phyloP scores from a whole-genome alignment of 1,140 invertebrate species.

The Drosophila insularis region DNA sequence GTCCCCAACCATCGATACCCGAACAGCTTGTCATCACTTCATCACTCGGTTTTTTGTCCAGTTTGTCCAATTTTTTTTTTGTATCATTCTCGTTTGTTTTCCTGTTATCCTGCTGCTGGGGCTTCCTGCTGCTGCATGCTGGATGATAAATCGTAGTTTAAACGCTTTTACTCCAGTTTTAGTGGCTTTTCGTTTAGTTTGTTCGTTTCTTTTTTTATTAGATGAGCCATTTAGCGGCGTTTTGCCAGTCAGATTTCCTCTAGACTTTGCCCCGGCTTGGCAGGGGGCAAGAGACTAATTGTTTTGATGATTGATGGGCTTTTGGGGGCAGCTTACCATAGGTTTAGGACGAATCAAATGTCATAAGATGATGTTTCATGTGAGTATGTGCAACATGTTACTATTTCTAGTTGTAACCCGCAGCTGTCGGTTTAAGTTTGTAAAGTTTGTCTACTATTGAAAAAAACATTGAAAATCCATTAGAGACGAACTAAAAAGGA shows the following conservation, averaged over 20 bases:
- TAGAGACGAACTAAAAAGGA: slow-evolving; percentile 22
- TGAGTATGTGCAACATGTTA: neutral
- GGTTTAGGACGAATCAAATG: slow-evolving; percentile 4
- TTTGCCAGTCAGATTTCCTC: slow-evolving; percentile 57
- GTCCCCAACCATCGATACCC: slow-evolving; percentile 3
- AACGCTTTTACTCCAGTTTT: slow-evolving; percentile 75
- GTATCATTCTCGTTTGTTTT: slow-evolving; percentile 20
- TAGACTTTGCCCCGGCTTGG: slow-evolving; percentile 25
- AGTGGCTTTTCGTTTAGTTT: slow-evolving; percentile 73
- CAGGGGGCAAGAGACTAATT: slow-evolving; percentile 40
- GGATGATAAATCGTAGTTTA: slow-evolving; percentile 77
- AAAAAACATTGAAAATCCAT: slow-evolving; percentile 73
- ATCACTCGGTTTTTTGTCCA: slow-evolving; percentile 59
- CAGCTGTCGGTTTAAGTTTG: neutral
- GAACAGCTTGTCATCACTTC: slow-evolving; percentile 61
- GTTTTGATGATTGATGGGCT: slow-evolving; percentile 70
- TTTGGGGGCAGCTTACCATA: slow-evolving; percentile 1
- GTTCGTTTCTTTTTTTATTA: slow-evolving; percentile 55
- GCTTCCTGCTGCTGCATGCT: slow-evolving; percentile 37
- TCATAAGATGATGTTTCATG: slow-evolving; percentile 4
- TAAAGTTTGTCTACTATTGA: slow-evolving; percentile 3
- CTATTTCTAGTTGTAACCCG: neutral
- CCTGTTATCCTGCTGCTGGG: slow-evolving; percentile 17
- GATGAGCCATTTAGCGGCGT: slow-evolving; percentile 66
- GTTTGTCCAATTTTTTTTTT: slow-evolving; percentile 42